phyloP scores from a whole-genome alignment of 35 echinoderm and acorn worm genomes.

The Amphiura filiformis region DNA sequence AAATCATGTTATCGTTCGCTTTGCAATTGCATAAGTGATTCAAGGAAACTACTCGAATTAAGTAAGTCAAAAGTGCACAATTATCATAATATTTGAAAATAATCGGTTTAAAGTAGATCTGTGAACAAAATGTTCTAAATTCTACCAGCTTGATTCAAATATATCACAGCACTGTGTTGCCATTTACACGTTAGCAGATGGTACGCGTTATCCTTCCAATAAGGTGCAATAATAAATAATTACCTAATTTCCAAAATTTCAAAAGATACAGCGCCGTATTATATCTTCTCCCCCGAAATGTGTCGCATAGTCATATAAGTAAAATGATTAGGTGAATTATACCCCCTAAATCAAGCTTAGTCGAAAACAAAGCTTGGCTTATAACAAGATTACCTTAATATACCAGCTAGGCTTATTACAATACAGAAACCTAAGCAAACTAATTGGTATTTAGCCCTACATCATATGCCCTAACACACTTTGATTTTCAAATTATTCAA shows the following conservation, averaged over 20 bases:
- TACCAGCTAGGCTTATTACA: conserved; percentile 1
- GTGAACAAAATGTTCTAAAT: no score
- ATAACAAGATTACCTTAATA: not conserved
- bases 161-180: no score
- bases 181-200: no score
- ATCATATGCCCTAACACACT: conserved; percentile 1
- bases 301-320: not conserved
- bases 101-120: no score
- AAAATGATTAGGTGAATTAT: not conserved
- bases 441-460: conserved; percentile 8
- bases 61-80: no score
- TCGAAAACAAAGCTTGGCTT: not conserved
- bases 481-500: conserved; percentile 16
- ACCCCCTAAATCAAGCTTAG: not conserved
- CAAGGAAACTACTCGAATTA: no score
- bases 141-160: no score
- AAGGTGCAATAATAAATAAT: no score
- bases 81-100: no score
- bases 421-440: not conserved
- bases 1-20: no score
- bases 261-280: not conserved
- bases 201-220: no score
- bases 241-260: not conserved
- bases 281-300: not conserved
- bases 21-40: no score